phyloP scores from a whole-genome alignment of 2,888 invertebrate species.

The Eilema caniola region DNA sequence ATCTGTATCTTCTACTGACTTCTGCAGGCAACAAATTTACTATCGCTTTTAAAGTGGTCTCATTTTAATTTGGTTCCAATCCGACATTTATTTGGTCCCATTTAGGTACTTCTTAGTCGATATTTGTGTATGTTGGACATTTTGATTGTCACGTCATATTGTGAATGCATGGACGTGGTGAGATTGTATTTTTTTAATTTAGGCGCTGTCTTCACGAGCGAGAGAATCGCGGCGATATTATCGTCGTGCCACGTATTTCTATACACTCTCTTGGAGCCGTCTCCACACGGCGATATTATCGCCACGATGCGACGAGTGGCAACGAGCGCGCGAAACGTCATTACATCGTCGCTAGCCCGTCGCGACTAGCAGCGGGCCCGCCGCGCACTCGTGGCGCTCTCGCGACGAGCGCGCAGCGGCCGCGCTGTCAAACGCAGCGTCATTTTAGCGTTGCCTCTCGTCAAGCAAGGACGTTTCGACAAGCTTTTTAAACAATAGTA shows the following conservation, averaged over 20 bases:
- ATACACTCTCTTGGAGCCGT: not conserved
- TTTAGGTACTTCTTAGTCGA: too few species aligned
- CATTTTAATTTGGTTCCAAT: too few species aligned
- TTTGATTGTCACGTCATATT: too few species aligned
- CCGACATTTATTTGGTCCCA: too few species aligned
- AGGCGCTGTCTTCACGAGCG: too few species aligned
- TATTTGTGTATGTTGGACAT: too few species aligned
- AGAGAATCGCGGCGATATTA: conserved; percentile 23
- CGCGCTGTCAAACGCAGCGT: conserved; percentile 25
- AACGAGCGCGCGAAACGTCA: conserved; percentile 11
- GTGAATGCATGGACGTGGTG: too few species aligned
- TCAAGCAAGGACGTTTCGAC: conserved; percentile 8
- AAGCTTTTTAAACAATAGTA: conserved; percentile 33
- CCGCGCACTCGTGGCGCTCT: conserved; percentile 26
- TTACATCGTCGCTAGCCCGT: conserved; percentile 11
- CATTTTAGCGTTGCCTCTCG: conserved; percentile 28
- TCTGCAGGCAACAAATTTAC: too few species aligned
- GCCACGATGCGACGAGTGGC: conserved; percentile 21
- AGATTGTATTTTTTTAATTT: too few species aligned
- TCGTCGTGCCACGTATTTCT: conserved; percentile 9
- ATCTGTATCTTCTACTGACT: too few species aligned
- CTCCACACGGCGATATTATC: not conserved
- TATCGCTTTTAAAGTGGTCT: too few species aligned
- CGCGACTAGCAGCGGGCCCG: conserved; percentile 9
- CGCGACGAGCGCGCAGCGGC: conserved; percentile 23